phyloP scores from a whole-genome alignment of 2,113 vertebrate species.

The Camelus dromedarius region DNA sequence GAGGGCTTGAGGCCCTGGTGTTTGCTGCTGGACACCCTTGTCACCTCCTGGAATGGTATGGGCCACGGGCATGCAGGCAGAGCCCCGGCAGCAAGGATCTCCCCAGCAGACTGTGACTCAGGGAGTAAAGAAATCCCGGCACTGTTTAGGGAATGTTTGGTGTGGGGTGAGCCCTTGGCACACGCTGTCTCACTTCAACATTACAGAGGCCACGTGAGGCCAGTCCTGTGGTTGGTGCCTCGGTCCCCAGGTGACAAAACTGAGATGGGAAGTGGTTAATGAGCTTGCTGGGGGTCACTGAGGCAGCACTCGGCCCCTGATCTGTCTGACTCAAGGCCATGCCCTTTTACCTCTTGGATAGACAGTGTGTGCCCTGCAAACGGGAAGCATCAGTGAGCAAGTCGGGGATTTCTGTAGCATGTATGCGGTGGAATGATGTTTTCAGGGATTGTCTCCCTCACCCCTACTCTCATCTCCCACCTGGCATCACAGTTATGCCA shows the following conservation, averaged over 20 bases:
- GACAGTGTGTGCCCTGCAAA: background rate
- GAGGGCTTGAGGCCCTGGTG: background rate
- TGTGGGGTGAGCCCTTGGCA: background rate
- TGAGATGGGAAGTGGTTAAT: background rate
- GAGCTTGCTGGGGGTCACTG: background rate
- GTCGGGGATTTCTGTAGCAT: background rate
- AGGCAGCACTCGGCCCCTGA: background rate
- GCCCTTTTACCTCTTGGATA: background rate
- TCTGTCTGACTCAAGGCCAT: background rate
- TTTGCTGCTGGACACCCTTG: background rate
- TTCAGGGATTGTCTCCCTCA: background rate
- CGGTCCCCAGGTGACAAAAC: background rate
- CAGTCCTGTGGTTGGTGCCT: background rate
- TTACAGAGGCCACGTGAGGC: background rate
- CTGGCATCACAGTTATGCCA: background rate
- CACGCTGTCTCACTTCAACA: background rate
- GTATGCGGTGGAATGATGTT: background rate
- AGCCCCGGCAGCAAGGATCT: background rate
- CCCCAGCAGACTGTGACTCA: background rate
- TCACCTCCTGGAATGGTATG: background rate
- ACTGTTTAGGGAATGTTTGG: accelerated
- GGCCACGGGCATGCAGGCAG: background rate
- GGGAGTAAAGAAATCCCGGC: background rate
- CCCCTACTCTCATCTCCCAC: too few relatives aligned
- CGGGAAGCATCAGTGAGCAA: accelerated